Evolutionary conservation across 2,113 vertebrate species (phyloP), one percentile per base, ranked within the genome.

Genomic region (Uria lomvia): DNA sequence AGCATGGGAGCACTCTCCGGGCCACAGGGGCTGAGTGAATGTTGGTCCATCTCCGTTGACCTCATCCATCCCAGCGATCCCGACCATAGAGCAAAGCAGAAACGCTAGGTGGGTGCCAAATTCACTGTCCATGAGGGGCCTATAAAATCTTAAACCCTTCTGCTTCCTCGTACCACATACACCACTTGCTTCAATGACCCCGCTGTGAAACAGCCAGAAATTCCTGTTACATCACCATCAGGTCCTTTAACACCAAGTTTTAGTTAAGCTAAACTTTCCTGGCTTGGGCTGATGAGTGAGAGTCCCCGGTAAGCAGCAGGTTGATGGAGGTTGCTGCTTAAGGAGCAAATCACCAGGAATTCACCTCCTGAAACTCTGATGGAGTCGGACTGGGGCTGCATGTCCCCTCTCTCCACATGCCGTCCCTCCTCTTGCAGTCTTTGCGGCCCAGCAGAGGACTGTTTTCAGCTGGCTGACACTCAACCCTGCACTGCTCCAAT

Each of bases 391-490:
- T 15, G 78, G 72, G 49, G 49, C 62, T 84, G 49, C 26, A 23
- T 0, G 2, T 74, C 38, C 88, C 55, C 53, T 49, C 43, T 59
- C 24, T 87, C 47, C 36, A 27, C 70, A 5, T 70, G 56, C 36
- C 17, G 30, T 63, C 59, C 52, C 72, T 97, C 3, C 21, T 65
- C 42, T 78, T 36, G 34, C 34, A 66, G 76, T 76, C 49, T 75
- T 94, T 65, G 79, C 32, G 87, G 71, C 73, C 58, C 77, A 95
- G 66, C 58, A 76, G 67, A 91, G 45, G 38, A 96, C 42, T 45
- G 63, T 65, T 95, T 94, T 95, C 77, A 88, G 74, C 73, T 34
- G 84, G 49, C 89, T 97, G 80, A 92, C 62, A 79, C 59, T 96
- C 89, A 92, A 84, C 84, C 58, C 58, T 0, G 2, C 81, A n/a